Evolutionary conservation across 2,113 vertebrate species (phyloP), one percentile per base, ranked within the genome.

Genomic region (Rhinolophus sinicus): DNA sequence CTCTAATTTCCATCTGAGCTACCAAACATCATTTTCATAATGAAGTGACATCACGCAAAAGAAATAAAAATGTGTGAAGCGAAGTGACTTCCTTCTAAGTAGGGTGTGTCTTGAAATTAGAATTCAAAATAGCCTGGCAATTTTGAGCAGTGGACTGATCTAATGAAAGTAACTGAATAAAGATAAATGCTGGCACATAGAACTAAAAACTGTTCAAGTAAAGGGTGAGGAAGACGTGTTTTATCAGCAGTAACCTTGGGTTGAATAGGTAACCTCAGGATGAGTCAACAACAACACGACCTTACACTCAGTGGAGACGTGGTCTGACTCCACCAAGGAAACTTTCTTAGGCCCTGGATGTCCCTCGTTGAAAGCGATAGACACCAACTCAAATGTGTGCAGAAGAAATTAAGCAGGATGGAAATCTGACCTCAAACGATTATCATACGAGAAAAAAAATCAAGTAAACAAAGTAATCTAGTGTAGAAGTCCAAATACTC

Each of bases 71-170:
- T 19, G 0, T 95, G 10, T 77, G 58, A 81, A 88, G n/a, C 65
- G 88, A 93, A 84, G 69, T 4, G 52, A 44, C 56, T 81, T 94
- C 82, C 62, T 89, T 78, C 12, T 28, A 72, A 82, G 54, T 44
- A 81, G 18, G 2, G 6, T 75, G 88, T 88, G 76, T 30, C 16
- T 78, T 81, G 24, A 96, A 83, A 82, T 80, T 70, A 70, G 52
- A 83, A 84, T 93, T 84, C 9, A 92, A 75, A 91, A 94, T 92
- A 81, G 47, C n/a, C 67, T 69, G 21, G 77, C 67, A 92, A 89
- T 65, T n/a, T 94, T 54, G 80, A 77, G 18, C 80, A 87, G 85
- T 38, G 47, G 69, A 72, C 14, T 35, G 13, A 80, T 77, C 47
- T 90, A 82, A 83, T 52, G 54, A 95, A 83, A 78, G 21, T 44